These are phyloP conservation scores for Zapornia atra DNA, from an alignment of 2,113 vertebrate species.

Conservation along the genomic window DNA sequence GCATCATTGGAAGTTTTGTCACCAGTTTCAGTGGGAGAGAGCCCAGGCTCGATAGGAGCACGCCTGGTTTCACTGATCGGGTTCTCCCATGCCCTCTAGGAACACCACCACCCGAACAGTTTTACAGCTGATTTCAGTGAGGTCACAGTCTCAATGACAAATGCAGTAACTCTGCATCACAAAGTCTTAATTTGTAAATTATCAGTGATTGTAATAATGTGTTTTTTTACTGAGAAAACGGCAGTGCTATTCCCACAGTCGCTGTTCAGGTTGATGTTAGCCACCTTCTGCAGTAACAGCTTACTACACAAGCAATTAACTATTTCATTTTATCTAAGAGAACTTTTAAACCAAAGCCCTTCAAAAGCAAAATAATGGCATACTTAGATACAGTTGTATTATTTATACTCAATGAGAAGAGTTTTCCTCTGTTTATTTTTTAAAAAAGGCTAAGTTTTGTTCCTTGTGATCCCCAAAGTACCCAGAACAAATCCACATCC, in stretches of 20 bases:
- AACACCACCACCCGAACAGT: background rate
- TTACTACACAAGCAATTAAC: background rate
- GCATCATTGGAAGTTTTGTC: background rate
- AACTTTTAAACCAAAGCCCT: background rate
- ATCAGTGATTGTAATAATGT: background rate
- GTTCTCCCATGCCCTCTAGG: background rate
- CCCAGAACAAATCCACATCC: background rate
- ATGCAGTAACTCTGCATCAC: background rate
- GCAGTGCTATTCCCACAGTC: background rate
- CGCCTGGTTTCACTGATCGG: accelerated
- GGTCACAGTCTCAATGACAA: background rate
- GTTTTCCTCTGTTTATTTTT: background rate
- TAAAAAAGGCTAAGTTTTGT: background rate
- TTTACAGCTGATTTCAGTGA: background rate
- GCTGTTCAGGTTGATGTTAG: background rate
- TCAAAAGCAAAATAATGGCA: background rate
- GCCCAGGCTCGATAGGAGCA: background rate
- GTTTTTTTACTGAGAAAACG: background rate
- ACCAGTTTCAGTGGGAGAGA: background rate
- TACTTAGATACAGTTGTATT: background rate
- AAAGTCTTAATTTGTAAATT: background rate
- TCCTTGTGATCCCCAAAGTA: background rate
- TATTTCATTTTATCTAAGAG: background rate
- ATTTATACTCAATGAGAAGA: background rate
- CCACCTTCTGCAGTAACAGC: background rate